Evolutionary conservation across 2,797 vertebrate genomes (phyloP).

Genomic region (Ceyx erithaca): DNA sequence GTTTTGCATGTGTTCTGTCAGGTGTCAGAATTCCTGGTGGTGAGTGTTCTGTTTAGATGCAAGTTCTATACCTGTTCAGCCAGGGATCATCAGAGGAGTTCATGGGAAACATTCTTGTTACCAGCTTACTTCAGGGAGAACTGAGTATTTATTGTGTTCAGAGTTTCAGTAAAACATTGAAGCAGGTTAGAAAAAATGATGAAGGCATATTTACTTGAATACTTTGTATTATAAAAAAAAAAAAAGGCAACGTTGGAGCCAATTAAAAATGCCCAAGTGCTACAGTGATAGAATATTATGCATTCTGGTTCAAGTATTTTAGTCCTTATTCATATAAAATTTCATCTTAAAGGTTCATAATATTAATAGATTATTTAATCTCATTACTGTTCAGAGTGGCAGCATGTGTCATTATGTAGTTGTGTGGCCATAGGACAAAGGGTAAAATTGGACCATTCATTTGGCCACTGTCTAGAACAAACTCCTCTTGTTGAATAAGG

Average conservation of each 20-base stretch:
- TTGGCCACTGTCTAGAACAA: not conserved
- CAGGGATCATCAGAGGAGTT: not conserved
- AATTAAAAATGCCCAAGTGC: not conserved
- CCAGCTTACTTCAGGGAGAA: not conserved
- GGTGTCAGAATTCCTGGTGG: not conserved
- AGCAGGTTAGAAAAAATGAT: not conserved
- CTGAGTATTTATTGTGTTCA: not conserved
- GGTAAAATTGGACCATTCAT: not conserved
- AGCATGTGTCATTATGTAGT: not conserved
- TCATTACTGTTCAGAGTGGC: not conserved
- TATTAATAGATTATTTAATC: not conserved
- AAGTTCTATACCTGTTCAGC: not conserved
- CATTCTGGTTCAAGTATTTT: not conserved
- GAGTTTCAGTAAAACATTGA: not conserved
- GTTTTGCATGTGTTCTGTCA: slow-evolving; percentile 11
- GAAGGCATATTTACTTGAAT: not conserved
- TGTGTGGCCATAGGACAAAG: not conserved
- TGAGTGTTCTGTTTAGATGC: not conserved
- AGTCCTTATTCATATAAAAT: not conserved
- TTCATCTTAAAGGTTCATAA: not conserved
- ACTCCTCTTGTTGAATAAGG: not conserved
- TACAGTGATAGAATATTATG: not conserved
- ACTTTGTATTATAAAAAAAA: not conserved
- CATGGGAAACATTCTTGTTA: not conserved
- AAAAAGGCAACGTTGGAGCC: not conserved